Evolutionary conservation across 2,113 vertebrate genomes (phyloP).

Genomic region (Scolopax mira): DNA sequence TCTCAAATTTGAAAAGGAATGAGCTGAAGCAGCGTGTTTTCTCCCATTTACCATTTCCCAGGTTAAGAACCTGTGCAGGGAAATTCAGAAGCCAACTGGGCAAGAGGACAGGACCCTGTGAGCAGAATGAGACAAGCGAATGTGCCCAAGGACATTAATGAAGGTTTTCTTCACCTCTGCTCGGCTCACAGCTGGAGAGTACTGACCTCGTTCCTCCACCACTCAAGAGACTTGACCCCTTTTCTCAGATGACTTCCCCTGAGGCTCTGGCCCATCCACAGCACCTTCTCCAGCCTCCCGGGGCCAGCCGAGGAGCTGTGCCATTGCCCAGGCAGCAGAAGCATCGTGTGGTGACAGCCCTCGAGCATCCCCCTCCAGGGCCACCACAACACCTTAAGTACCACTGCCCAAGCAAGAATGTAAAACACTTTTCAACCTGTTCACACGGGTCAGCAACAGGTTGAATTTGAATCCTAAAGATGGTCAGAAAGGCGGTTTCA

Average conservation of each 20-base stretch:
- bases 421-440: background rate
- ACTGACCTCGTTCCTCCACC: background rate
- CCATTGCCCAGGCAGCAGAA: background rate
- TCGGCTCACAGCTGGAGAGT: background rate
- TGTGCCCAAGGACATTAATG: rapidly evolving
- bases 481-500: background rate
- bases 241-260: background rate
- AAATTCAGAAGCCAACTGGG: rapidly evolving
- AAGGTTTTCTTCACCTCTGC: background rate
- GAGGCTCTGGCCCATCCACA: background rate
- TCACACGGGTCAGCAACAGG: rapidly evolving
- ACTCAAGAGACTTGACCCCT: no score
- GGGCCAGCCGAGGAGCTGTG: background rate
- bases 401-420: background rate
- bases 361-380: background rate
- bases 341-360: background rate
- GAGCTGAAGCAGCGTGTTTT: background rate
- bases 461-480: background rate
- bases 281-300: no score
- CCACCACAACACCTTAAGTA: rapidly evolving
- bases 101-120: rapidly evolving
- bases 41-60: background rate
- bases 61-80: no score
- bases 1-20: background rate
- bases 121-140: no score